Conservation (phyloP, 2,888 invertebrate species). For the Cynaeus angustus region DNA sequence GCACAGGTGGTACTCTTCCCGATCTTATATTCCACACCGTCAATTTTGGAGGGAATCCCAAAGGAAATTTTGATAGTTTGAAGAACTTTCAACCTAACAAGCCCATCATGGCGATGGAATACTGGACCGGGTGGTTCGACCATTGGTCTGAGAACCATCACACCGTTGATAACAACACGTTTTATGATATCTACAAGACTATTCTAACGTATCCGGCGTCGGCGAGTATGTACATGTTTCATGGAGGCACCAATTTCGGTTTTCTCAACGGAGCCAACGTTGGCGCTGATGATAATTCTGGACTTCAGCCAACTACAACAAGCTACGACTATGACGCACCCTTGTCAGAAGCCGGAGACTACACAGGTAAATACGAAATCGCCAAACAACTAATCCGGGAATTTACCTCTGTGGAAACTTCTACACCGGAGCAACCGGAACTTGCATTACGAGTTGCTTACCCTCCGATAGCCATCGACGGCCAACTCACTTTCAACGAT, state of each 20-base stretch:
- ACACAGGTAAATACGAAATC: conserved; percentile 85
- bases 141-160: conserved; percentile 71
- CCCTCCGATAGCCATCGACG: conserved; percentile 51
- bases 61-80: conserved; percentile 69
- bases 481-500: conserved; percentile 36
- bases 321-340: conserved; percentile 84
- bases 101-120: conserved; percentile 75
- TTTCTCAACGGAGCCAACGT: conserved; percentile 73
- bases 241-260: conserved; percentile 91
- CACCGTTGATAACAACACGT: conserved; percentile 53
- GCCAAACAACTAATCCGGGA: conserved; percentile 74
- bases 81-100: conserved; percentile 70
- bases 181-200: conserved; percentile 54
- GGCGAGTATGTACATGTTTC: conserved; percentile 94
- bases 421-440: conserved; percentile 63
- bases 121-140: conserved; percentile 77
- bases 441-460: conserved; percentile 64
- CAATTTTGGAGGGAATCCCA: conserved; percentile 72
- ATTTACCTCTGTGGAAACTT: conserved; percentile 61
- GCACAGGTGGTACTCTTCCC: conserved; percentile 67
- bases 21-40: conserved; percentile 71
- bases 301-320: conserved; percentile 63
- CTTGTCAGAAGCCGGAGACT: conserved; percentile 89
- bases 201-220: conserved; percentile 72
- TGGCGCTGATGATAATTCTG: conserved; percentile 41